Evolutionary conservation across 2,797 vertebrate genomes (phyloP), one percentile per base, ranked within the genome.

Genomic region (Gouania willdenowi): DNA sequence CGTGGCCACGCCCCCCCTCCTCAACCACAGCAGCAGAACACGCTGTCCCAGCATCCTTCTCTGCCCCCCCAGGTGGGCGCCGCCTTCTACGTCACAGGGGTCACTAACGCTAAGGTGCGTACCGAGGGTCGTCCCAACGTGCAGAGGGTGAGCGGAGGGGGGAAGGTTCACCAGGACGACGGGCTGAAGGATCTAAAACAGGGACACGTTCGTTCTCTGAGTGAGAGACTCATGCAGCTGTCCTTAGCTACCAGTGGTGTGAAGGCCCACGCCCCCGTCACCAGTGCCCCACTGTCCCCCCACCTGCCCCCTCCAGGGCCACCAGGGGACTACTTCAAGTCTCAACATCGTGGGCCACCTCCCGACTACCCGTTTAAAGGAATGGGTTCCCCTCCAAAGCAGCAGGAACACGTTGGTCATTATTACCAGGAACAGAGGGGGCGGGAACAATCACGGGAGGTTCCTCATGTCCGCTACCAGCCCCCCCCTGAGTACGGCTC

Each of bases 111-210:
- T 13, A 77, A 96, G 80, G 89, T 93, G 85, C 92, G 94, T 41
- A 98, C 95, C 0, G 96, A 98, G 56, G 96, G 96, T 36, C 89
- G 95, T 1, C 88, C 96, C 1, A 92, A 92, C 0, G 91, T 98
- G 26, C 96, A 98, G 84, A 78, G 95, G 4, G 89, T 94, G 12
- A 93, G 89, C 23, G 90, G 89, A 22, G 82, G 87, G 0, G 92
- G 92, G 2, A 94, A 93, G 68, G 93, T 98, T 49, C 96, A 94
- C 79, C 95, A 98, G 77, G 96, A 99, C 24, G 96, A 99, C 32
- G 96, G 94, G 22, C 89, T 99, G 2, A 93, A 94, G 84, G 96
- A 99, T 77, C 89, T 99, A 26, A 99, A 99, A 81, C 96, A 98
- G 66, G 96, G 96, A 12, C 96, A 99, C 1, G 96, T 99, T 9